Conservation (phyloP, 2,797 vertebrate species). For the Telmatherina bonti region DNA sequence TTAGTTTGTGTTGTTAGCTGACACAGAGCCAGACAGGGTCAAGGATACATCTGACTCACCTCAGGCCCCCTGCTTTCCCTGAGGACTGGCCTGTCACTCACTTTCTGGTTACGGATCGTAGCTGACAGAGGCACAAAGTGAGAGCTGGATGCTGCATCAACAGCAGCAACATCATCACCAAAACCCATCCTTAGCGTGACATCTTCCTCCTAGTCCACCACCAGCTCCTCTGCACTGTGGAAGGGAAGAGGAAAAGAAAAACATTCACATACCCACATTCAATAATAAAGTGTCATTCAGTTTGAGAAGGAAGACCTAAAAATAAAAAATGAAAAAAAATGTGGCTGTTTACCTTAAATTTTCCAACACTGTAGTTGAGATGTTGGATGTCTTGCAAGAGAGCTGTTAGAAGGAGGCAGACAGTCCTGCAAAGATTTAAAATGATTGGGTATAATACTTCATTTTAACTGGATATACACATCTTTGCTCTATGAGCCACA, state of each 20-base stretch:
- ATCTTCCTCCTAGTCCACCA: slow-evolving; percentile 79
- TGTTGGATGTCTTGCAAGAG: slow-evolving; percentile 46
- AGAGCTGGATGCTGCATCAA: slow-evolving; percentile 77
- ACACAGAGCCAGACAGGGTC: slow-evolving; percentile 70
- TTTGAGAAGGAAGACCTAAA: slow-evolving; percentile 61
- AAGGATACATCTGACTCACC: slow-evolving; percentile 82
- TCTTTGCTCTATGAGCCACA: slow-evolving; percentile 41
- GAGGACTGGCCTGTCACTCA: slow-evolving; percentile 81
- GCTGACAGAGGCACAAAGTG: slow-evolving; percentile 82
- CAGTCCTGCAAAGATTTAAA: slow-evolving; percentile 57
- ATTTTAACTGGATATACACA: slow-evolving; percentile 56
- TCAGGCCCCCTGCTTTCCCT: slow-evolving; percentile 75
- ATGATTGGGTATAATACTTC: slow-evolving; percentile 51
- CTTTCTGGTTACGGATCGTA: slow-evolving; percentile 80
- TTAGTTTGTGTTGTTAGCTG: slow-evolving; percentile 78
- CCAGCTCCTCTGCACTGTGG: slow-evolving; percentile 60
- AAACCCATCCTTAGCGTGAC: slow-evolving; percentile 79
- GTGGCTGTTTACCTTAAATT: slow-evolving; percentile 72
- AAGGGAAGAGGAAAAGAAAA: slow-evolving; percentile 18
- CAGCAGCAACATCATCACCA: slow-evolving; percentile 80
- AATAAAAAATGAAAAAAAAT: slow-evolving; percentile 53
- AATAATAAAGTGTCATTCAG: slow-evolving; percentile 75
- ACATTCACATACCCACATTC: slow-evolving; percentile 66
- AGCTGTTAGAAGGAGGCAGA: slow-evolving; percentile 57
- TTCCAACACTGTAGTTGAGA: slow-evolving; percentile 42